Evolutionary conservation across 2,113 vertebrate genomes (phyloP), one percentile per base, ranked within the genome.

Genomic region (Chloebia gouldiae): DNA sequence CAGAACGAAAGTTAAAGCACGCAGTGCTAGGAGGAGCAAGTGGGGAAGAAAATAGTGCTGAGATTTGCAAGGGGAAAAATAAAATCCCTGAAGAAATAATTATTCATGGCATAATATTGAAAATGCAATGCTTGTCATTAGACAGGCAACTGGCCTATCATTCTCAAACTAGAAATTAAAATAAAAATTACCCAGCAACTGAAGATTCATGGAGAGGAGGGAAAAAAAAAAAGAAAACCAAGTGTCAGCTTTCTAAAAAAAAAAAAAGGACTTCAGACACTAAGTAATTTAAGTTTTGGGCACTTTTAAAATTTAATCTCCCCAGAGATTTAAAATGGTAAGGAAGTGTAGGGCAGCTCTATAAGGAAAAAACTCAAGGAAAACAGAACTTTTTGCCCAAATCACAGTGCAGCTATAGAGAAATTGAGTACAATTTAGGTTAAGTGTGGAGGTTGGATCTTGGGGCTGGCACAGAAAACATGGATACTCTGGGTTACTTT

Each of bases 101-200:
- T 89, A 90, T 91, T 94, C 73, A 17, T 4, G 18, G 25, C 21
- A 63, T 79, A 81, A 78, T 81, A 82, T 90, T 88, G 45, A 76
- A 96, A 92, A 90, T n/a, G 40, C 18, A 79, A n/a, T 27, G 22
- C n/a, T 80, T 90, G 33, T 35, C 68, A 73, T 25, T 23, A 90
- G 66, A 63, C 47, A 72, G 35, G 50, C 66, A 81, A 94, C 28
- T 65, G 21, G 49, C 50, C 75, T 61, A 10, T 53, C 54, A 35
- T 73, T 65, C 70, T 37, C 81, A 87, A 94, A 37, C 15, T 9
- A 53, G 45, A 82, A 54, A 88, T 82, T 61, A 92, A 87, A 84
- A 69, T 47, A 30, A 65, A 75, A 91, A 66, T 19, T 22, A 37
- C 17, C 7, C 59, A 51, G 37, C 40, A 64, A 72, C 28, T 72